phyloP scores from a whole-genome alignment of 2,888 invertebrate species.

The Stictocephala bisonia region DNA sequence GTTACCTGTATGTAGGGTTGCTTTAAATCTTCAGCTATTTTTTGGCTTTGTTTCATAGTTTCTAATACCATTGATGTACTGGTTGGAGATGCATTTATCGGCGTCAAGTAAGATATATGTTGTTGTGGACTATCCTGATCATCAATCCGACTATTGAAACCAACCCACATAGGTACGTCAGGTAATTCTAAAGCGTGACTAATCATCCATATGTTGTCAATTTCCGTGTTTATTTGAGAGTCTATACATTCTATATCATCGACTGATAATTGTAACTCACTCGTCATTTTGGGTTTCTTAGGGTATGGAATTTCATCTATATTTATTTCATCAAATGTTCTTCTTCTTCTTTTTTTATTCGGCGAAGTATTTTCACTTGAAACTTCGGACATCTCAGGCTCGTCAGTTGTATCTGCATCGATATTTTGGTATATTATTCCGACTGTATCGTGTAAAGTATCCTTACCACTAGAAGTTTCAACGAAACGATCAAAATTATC shows the following conservation, averaged over 20 bases:
- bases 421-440: constrained; percentile 37
- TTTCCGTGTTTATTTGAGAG: constrained; percentile 25
- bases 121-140: constrained; percentile 57
- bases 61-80: constrained; percentile 57
- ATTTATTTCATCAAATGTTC: constrained; percentile 47
- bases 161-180: constrained; percentile 59
- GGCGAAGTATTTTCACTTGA: not conserved
- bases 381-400: not conserved
- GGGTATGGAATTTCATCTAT: constrained; percentile 10
- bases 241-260: constrained; percentile 51
- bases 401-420: not conserved
- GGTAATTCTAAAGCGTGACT: constrained; percentile 46
- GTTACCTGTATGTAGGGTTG: constrained; percentile 58
- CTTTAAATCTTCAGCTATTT: constrained; percentile 57
- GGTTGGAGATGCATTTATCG: constrained; percentile 61
- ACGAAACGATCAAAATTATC: constrained; percentile 46
- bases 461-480: constrained; percentile 41
- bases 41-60: constrained; percentile 58
- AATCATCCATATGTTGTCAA: constrained; percentile 53
- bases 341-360: constrained; percentile 40
- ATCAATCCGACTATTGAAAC: constrained; percentile 58
- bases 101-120: constrained; percentile 60
- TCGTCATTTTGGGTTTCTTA: constrained; percentile 56
- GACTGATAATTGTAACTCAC: constrained; percentile 50
- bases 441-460: constrained; percentile 42